Base-by-base conservation (phyloP, 2,113 vertebrate species). In the Gyps fulvus region DNA sequence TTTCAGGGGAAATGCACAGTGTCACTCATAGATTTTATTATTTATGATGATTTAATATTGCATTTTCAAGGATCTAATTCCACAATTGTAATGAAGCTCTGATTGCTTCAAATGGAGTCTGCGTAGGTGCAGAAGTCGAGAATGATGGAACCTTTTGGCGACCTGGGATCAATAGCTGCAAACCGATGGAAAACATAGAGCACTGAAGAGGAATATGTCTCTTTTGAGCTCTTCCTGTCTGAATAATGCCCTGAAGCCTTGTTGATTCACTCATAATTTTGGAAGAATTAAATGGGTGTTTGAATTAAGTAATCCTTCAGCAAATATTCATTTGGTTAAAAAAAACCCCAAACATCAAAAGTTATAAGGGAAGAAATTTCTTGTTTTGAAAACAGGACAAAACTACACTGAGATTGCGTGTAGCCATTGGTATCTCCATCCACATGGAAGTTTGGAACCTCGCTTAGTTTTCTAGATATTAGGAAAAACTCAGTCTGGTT, bases 141-240 rank as follows among this genome's bases (percentile, higher is more conserved):
- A 92, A 26, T 70, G 59, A 83, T 77, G 90, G 90, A 85, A 95
- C 85, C 79, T 93, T 82, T 90, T 58, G 82, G 62, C 13, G 42
- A 93, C 90, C 71, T 66, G 85, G 70, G 62, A 86, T 93, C 92
- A 70, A 80, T 90, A 96, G 54, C 63, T 88, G 87, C 71, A 86
- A 80, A 77, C 49, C 2, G 5, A 70, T 49, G 74, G 66, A 61
- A 90, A 66, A 71, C 4, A 1, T 82, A 62, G 66, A 40, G 58
- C 74, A 7, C 52, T 67, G 38, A 26, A 81, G 63, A 58, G 67
- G 83, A 83, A 80, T 95, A 16, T 55, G 61, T 69, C 79, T 88
- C 93, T 79, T 90, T 57, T 76, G 74, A 85, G 43, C 49, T 85
- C 40, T 72, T 92, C 74, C 5, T 49, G 52, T 36, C 70, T 55